A percentile compares a stretch with the other conserved stretches of the same genome.
These are phyloP conservation scores for Heterochromis multidens DNA, from an alignment of 2,113 vertebrate genomes.

Conservation along the genomic window DNA sequence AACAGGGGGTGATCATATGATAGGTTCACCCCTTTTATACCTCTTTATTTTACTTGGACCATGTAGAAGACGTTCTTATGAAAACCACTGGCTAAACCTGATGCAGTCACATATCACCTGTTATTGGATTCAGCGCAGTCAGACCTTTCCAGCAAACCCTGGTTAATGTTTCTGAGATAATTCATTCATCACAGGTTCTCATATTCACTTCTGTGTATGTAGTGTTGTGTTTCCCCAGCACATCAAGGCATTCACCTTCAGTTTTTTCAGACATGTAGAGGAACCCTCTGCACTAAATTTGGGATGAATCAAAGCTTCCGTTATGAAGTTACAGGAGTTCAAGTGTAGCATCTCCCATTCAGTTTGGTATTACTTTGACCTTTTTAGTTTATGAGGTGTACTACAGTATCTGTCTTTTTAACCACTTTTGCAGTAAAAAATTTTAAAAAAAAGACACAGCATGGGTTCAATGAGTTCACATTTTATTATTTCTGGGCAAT, in stretches of 20 bases:
- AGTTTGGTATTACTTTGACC: background rate
- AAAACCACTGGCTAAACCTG: background rate
- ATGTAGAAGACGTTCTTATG: background rate
- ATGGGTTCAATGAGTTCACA: background rate
- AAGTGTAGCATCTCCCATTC: background rate
- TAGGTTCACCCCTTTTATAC: background rate
- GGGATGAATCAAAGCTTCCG: no score
- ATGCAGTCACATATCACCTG: background rate
- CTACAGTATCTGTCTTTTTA: background rate
- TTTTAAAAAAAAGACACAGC: no score
- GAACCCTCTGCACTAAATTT: background rate
- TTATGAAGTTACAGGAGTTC: no score
- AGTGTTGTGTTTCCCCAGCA: background rate
- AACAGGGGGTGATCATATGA: background rate
- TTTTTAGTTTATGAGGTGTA: background rate
- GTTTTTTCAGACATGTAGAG: background rate
- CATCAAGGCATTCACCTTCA: background rate
- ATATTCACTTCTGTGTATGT: background rate
- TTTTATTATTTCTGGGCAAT: background rate
- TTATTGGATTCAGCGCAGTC: background rate
- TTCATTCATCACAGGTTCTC: no score
- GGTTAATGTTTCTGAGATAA: background rate
- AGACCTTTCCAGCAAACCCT: background rate
- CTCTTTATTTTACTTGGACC: background rate
- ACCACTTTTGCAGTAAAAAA: background rate